Evolutionary conservation across 1,140 invertebrate species (phyloP), one percentile per base, ranked within the genome.

Genomic region (Papilio machaon): DNA sequence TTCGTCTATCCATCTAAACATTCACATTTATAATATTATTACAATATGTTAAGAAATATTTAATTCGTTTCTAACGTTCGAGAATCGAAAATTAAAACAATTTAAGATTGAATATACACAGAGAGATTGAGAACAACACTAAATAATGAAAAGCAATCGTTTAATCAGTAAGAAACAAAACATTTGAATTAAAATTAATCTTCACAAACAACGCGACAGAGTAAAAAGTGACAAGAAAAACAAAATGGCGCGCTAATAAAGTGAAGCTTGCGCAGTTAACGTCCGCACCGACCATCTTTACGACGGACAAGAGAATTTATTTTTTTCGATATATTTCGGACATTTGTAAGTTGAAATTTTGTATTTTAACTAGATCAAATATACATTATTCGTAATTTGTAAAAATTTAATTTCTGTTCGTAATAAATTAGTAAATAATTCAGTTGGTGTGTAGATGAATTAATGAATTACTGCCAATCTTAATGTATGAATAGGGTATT

Each of bases 141-240:
- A 84, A 88, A 87, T 86, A 86, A 86, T 85, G 80, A 30, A 30
- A 30, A 83, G 81, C 80, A 87, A 85, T 83, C 85, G 82, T 86
- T 85, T 85, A 85, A 85, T 85, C 83, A 15, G 80, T 60, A 82
- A 86, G 79, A 85, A 85, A 87, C 80, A 82, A 47, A 58, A 64
- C 67, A 79, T 84, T 85, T 79, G 85, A 83, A 82, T 83, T 84
- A 86, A 89, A 88, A 86, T 88, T 87, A 89, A 87, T 88, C 85
- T 89, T 84, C 82, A 80, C 78, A 23, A 58, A 82, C 58, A 52
- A 64, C 43, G 38, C 17, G 8, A 19, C 73, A 79, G 78, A 35
- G 46, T 77, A 74, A 81, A 43, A 64, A 82, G 60, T 70, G 70
- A 70, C 54, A 80, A 76, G 46, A 58, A 80, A 49, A 85, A 81